Base-by-base conservation (phyloP, 2,888 invertebrate species). In the Luperina testacea region DNA sequence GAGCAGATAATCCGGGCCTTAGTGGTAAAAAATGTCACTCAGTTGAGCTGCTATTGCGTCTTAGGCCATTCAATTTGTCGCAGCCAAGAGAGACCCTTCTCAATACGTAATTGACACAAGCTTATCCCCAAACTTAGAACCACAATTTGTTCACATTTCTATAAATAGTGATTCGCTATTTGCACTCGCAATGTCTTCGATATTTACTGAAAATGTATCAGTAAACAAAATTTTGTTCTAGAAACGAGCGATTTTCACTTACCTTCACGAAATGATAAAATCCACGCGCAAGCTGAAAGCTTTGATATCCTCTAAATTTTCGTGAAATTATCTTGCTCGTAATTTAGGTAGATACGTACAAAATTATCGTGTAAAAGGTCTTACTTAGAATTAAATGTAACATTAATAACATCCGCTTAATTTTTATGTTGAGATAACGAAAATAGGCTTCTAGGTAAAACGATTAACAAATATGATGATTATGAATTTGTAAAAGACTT, bases 71-170 rank as follows among this genome's bases (percentile, higher is more conserved):
- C 95, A 95, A 95, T 96, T 96, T 95, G 95, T 96, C 95, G 93
- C 92, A 90, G 84, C 90, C 91, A 90, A 91, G 90, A 90, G 90
- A 88, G 91, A 96, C 96, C 96, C 96, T 96, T 92, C 95, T 95
- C 96, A 96, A 94, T 95, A 91, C 93, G 94, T 96, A 96, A 96
- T 96, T 96, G 96, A 96, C 96, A 95, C 93, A 92, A 93, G 96
- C 94, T 96, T 95, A 96, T 95, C 95, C 94, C 92, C 90, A 89
- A 94, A 95, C 91, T 95, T 94, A 93, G 94, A 94, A 90, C 93
- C 94, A 93, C 95, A 94, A 95, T 96, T 95, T 95, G 94, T 95
- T 94, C 94, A 92, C 93, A 93, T 92, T 93, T 93, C 90, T 92
- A 90, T 92, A 92, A 93, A 92, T 92, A 92, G 92, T 92, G 93